These are phyloP conservation scores for Heliconius ethilla DNA, from an alignment of 2,888 invertebrate species.

Conservation along the genomic window DNA sequence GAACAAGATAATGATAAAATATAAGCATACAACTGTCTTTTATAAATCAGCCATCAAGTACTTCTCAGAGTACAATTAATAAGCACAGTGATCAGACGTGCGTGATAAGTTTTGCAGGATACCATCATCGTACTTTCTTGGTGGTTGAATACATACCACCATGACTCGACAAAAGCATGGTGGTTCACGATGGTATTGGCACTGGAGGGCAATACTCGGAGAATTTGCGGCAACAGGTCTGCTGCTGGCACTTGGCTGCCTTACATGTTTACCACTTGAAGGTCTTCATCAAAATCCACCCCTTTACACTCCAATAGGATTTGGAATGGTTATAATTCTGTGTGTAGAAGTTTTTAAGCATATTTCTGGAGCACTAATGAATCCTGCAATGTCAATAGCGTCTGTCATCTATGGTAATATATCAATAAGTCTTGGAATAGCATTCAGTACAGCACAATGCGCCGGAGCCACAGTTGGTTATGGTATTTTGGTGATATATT, in stretches of 20 bases:
- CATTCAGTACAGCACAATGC: conserved; percentile 85
- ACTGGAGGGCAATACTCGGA: conserved; percentile 73
- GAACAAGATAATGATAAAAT: conserved; percentile 8
- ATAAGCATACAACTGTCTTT: background rate
- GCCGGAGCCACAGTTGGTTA: conserved; percentile 86
- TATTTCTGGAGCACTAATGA: conserved; percentile 89
- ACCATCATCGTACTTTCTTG: background rate
- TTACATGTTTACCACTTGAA: conserved; percentile 83
- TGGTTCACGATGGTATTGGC: conserved; percentile 31
- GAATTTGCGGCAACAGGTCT: conserved; percentile 86
- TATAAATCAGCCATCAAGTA: background rate
- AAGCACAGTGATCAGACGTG: conserved; percentile 3
- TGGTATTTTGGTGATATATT: conserved; percentile 83
- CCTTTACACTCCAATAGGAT: conserved; percentile 81
- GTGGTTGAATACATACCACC: background rate
- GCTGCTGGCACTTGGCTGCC: conserved; percentile 87
- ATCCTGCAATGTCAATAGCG: conserved; percentile 88
- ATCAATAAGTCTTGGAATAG: conserved; percentile 77
- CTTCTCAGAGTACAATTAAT: background rate
- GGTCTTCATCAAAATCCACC: conserved; percentile 63
- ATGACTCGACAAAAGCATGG: conserved; percentile 30
- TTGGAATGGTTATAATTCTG: conserved; percentile 86
- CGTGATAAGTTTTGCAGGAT: background rate
- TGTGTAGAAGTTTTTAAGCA: conserved; percentile 88
- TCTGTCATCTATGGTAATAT: conserved; percentile 82